Percentiles rank a stretch among this genome's conserved stretches.
These are phyloP conservation scores for Oxyscelio sp. DNA, from an alignment of 2,888 invertebrate genomes.

Conservation along the genomic window DNA sequence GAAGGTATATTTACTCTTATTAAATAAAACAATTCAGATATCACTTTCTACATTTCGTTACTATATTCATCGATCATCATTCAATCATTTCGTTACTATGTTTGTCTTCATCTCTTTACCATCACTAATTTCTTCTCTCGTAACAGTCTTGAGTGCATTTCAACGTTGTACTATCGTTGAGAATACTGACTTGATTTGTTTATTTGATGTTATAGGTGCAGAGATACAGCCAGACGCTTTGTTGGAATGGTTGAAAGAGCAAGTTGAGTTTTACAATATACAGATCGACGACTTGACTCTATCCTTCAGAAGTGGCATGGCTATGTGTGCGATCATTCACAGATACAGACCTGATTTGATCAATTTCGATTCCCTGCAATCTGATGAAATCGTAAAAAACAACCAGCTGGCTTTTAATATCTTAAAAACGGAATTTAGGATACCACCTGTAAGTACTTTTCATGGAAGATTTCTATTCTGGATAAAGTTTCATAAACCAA, in stretches of 20 bases:
- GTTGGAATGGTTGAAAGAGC: conserved; percentile 93
- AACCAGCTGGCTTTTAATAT: conserved; percentile 96
- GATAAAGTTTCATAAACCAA: no score
- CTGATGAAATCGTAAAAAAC: conserved; percentile 91
- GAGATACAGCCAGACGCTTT: conserved; percentile 93
- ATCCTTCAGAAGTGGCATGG: conserved; percentile 92
- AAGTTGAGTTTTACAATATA: conserved; percentile 91
- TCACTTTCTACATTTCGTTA: neutral
- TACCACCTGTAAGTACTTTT: conserved; percentile 89
- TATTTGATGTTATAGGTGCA: conserved; percentile 89
- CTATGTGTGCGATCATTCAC: conserved; percentile 93
- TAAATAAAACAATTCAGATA: no score
- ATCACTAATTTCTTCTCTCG: neutral
- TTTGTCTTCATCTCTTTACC: neutral
- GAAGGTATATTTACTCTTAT: conserved; percentile 88
- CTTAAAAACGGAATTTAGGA: conserved; percentile 95
- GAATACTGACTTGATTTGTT: conserved; percentile 7
- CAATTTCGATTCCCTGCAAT: conserved; percentile 92
- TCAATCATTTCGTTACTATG: neutral
- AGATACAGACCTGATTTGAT: conserved; percentile 97
- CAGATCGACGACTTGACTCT: conserved; percentile 90
- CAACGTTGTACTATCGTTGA: no score
- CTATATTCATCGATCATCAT: conserved; percentile 12
- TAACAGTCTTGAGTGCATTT: neutral
- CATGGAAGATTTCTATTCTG: no score